Base-by-base conservation (phyloP, 2,888 invertebrate genomes). In the Aethes cnicana region DNA sequence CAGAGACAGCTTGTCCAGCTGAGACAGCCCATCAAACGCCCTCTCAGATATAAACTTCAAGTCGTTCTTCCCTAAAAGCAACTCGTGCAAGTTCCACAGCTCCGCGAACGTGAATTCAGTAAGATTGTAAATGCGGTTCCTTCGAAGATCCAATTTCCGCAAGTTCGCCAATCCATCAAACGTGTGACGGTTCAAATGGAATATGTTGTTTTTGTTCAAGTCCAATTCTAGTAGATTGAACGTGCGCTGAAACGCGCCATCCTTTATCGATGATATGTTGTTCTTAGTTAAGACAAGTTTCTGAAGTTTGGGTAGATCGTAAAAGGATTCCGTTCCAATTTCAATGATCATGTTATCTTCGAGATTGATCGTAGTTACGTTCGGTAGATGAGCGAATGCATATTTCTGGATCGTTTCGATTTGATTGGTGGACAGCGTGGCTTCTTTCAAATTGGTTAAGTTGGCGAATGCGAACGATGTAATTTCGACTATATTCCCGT, bases 271-370 rank as follows among this genome's bases (percentile, higher is more conserved):
- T 55, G 95, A 94, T 61, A 98, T 92, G 72, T 95, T 94, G 84
- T 98, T 98, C 72, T 94, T 94, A 64, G 96, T 95, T 43, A 98
- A 90, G 58, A 93, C 93, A 28, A 98, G 91, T 57, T 94, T 93
- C 64, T 93, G 92, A 58, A 95, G 81, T 47, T 91, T 91, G 0
- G 95, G 95, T 47, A 96, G 75, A 72, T 94, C 93, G 36, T 92
- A 91, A 75, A 96, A 96, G 1, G 94, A 93, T 64, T 93, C 92
- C 43, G 93, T 91, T 63, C 93, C 93, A 47, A 96, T 92, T 72
- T 95, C 95, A 8, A 92, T 89, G 60, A 96, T 94, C 72, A 92
- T 91, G 81, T 96, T 96, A 58, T 94, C 94, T 66, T 94, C 94
- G 61, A 96, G 80, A 74, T 93, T 93, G 59, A 96, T 88, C 30